Evolutionary conservation across 2,797 vertebrate genomes (phyloP).

Genomic region (Hemitrygon akajei): DNA sequence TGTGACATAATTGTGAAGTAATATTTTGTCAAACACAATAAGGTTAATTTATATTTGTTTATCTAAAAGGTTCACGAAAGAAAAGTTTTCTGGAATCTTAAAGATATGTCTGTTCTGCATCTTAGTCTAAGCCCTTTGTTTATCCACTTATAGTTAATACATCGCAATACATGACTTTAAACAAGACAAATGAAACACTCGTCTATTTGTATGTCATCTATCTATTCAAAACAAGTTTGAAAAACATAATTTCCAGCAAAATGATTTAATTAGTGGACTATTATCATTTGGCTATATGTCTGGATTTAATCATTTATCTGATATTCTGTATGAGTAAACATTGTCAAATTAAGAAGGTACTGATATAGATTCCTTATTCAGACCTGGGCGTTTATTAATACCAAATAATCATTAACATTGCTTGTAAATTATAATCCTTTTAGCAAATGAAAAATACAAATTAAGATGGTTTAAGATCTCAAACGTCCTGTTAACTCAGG

Average conservation of each 20-base stretch:
- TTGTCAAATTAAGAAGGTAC: neutral
- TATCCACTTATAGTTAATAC: neutral
- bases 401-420: neutral
- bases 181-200: neutral
- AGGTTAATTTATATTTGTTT: neutral
- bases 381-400: neutral
- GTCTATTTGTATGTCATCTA: neutral
- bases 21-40: neutral
- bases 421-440: constrained; percentile 8
- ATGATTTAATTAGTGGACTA: neutral
- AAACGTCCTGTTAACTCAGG: neutral
- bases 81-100: neutral
- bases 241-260: neutral
- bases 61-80: neutral
- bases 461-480: neutral
- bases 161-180: neutral
- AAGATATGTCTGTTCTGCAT: neutral
- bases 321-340: constrained; percentile 2
- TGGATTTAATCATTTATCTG: neutral
- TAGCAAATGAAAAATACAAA: neutral
- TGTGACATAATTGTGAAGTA: neutral
- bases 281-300: neutral
- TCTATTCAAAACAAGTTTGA: neutral
- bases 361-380: neutral
- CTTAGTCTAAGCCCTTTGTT: neutral